Conservation (phyloP, 2,888 invertebrate species). For the Beris morrisii region DNA sequence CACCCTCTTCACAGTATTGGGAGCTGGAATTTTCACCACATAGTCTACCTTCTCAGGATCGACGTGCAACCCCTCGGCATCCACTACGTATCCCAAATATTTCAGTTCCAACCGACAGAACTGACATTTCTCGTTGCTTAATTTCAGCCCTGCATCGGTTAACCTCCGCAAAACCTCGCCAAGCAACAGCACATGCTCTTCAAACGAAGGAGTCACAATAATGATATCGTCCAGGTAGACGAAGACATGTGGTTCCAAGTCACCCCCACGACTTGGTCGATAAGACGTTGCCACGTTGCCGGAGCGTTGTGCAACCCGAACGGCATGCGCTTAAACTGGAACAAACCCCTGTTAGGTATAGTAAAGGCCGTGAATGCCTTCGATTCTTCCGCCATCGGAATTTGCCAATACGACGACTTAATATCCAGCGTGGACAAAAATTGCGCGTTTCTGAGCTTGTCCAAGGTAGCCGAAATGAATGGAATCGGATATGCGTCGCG, state of each 20-base stretch:
- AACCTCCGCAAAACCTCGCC: constrained; percentile 11
- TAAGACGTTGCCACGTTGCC: constrained; percentile 4
- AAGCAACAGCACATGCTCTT: constrained; percentile 10
- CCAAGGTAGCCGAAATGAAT: constrained; percentile 35
- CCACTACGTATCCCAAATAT: constrained; percentile 25
- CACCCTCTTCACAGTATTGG: background rate
- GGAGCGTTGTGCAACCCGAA: constrained; percentile 31
- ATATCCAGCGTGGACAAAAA: constrained; percentile 32
- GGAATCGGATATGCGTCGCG: constrained; percentile 44
- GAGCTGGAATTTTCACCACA: background rate
- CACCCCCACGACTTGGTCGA: background rate
- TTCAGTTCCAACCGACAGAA: constrained; percentile 6
- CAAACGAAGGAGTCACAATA: constrained; percentile 8
- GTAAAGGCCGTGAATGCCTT: background rate
- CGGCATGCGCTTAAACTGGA: constrained; percentile 10
- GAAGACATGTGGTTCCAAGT: constrained; percentile 35
- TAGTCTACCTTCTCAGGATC: constrained; percentile 22
- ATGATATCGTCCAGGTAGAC: constrained; percentile 31
- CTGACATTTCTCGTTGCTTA: constrained; percentile 16
- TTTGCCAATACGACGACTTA: constrained; percentile 42
- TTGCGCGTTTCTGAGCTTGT: background rate
- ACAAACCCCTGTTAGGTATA: background rate
- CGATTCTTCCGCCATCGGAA: constrained; percentile 34
- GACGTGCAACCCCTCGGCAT: background rate
- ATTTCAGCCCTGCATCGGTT: background rate